Conservation (phyloP, 2,888 invertebrate species). For the Cataglyphis albicans region DNA sequence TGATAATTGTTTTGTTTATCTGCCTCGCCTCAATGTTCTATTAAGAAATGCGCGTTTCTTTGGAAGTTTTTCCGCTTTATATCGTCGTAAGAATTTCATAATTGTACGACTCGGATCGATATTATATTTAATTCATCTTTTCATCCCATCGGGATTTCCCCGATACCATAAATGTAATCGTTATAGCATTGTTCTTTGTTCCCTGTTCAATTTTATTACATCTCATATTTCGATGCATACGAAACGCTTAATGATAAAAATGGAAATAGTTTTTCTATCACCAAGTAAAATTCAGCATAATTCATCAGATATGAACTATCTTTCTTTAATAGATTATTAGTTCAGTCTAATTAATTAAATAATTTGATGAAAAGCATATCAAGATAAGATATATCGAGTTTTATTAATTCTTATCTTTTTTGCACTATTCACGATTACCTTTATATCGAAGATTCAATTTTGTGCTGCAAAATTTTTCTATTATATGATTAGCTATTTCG, state of each 20-base stretch:
- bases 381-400: conserved; percentile 27
- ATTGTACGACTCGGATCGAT: not conserved
- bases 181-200: not conserved
- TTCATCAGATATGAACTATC: not conserved
- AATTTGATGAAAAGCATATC: not conserved
- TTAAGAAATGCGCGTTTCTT: conserved; percentile 1
- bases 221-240: not conserved
- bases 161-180: not conserved
- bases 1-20: conserved; percentile 41
- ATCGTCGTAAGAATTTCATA: not conserved
- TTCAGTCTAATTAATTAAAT: not conserved
- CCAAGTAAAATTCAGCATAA: not conserved
- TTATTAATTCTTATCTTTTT: conserved; percentile 26
- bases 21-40: conserved; percentile 20
- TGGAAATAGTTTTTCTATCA: not conserved
- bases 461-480: not conserved
- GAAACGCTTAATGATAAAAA: not conserved
- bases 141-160: conserved; percentile 14
- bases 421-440: not conserved
- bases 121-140: conserved; percentile 4
- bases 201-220: not conserved
- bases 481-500: not conserved
- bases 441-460: not conserved
- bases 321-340: conserved; percentile 2
- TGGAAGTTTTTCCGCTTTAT: conserved; percentile 3